Base-by-base conservation (phyloP, 2,888 invertebrate species). In the Stenurella melanura region DNA sequence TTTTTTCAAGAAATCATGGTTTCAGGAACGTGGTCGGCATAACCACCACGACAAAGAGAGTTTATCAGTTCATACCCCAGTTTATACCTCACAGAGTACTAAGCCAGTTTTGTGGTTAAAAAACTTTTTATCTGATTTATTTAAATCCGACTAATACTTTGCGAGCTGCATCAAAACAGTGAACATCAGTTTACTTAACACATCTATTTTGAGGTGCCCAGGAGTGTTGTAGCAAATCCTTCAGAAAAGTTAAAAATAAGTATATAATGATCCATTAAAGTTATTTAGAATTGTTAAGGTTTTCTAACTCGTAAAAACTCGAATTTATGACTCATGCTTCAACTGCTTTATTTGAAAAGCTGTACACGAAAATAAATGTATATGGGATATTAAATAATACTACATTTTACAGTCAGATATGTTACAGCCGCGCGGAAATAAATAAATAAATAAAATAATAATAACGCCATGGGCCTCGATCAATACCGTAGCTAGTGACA, bases 101-200 rank as follows among this genome's bases (percentile, higher is more conserved):
- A 4, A 34, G 30, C 7, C 30, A 34, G 30, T 34, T 34, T 34
- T 34, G 9, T 9, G 30, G 30, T 34, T 7, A 7, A 34, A 7
- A 34, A 34, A 34, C 30, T 9, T 34, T 34, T 34, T 34, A 0
- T 34, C 30, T 5, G 3, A 7, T 34, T 9, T 9, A 34, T 9
- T 6, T 34, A 9, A 34, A 12, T 12, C 2, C 15, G 12, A 42
- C 15, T 42, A 11, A 11, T 42, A 42, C 42, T 15, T 12, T 42
- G 42, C 42, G 0, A 12, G 42, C 12, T 15, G 11, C 15, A 15
- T 15, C 42, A 42, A 15, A 42, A 15, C 7, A 50, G n/a, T 17
- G n/a, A 50, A 50, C n/a, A 50, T 50, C 50, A n/a, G 50, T 50
- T 50, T 50, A 50, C 50, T 50, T 50, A 50, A 50, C n/a, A n/a